Conservation (phyloP, 2,113 vertebrate species). For the Oreochromis niloticus region DNA sequence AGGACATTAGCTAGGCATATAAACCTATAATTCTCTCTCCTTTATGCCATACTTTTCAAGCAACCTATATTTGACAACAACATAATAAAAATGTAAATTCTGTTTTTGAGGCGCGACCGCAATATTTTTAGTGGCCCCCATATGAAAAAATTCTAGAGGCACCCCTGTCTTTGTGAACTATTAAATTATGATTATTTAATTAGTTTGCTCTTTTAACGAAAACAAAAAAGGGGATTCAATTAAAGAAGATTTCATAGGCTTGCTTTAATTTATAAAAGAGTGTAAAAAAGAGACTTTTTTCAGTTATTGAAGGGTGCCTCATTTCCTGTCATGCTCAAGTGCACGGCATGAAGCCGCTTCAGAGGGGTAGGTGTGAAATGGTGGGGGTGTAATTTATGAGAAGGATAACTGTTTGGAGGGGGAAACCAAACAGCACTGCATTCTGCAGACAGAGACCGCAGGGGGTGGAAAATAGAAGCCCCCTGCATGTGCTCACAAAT, state of each 20-base stretch:
- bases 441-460: not conserved
- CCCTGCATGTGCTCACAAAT: not conserved
- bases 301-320: not conserved
- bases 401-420: not conserved
- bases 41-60: not conserved
- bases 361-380: not conserved
- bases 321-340: not conserved
- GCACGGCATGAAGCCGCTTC: accelerated
- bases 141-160: not conserved
- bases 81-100: not conserved
- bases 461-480: not conserved
- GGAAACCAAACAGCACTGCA: not conserved
- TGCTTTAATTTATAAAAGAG: not conserved
- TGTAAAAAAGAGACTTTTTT: not conserved
- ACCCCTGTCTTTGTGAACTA: not conserved
- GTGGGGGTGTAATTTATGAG: not conserved
- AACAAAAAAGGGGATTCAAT: not conserved
- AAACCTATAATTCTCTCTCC: not conserved
- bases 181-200: not conserved
- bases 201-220: accelerated
- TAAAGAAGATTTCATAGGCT: not conserved
- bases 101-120: not conserved
- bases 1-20: not conserved
- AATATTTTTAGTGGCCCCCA: not conserved
- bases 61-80: not conserved